Evolutionary conservation across 2,113 vertebrate genomes (phyloP), one percentile per base, ranked within the genome.

Genomic region (Tyrannus savana): DNA sequence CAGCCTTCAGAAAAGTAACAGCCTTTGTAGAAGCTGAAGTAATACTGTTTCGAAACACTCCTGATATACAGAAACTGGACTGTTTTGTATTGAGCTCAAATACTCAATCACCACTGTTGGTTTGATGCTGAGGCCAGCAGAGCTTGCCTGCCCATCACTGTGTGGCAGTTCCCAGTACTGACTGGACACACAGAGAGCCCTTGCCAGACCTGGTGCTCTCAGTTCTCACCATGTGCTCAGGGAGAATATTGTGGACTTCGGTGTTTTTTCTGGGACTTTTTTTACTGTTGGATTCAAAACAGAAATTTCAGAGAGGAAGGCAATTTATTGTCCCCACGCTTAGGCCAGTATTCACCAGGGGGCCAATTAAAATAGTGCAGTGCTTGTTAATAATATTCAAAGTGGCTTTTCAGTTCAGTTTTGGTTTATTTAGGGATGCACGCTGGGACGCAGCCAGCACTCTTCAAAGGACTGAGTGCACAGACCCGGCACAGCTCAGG

Each of bases 281-380:
- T 83, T 62, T 30, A 4, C 58, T 55, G 18, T 21, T 66, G 39
- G 49, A 77, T 62, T 88, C 33, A 79, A 73, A 85, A 14, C n/a
- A 77, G 67, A 55, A 68, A 60, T 83, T 91, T 87, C 74, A 62
- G 39, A 42, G 0, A 3, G 41, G 22, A 76, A 67, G 35, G 82
- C 49, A 84, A 35, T 78, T 85, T 75, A 18, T n/a, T 88, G 89
- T 91, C 77, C 55, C 66, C 7, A 1, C 44, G 79, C 81, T 64
- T 31, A 59, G 93, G 74, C 75, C 77, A 25, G 46, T 59, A 76
- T 86, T 82, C 84, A 76, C 74, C 79, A 75, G 79, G 91, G 87
- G 66, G 73, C 53, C 89, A 96, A 94, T 96, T 96, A 97, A 95
- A 97, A 89, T 6, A 67, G 68, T 44, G 49, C 55, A 60, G 56